Evolutionary conservation across 1,140 invertebrate genomes (phyloP).

Genomic region (Eubasilissa regina): DNA sequence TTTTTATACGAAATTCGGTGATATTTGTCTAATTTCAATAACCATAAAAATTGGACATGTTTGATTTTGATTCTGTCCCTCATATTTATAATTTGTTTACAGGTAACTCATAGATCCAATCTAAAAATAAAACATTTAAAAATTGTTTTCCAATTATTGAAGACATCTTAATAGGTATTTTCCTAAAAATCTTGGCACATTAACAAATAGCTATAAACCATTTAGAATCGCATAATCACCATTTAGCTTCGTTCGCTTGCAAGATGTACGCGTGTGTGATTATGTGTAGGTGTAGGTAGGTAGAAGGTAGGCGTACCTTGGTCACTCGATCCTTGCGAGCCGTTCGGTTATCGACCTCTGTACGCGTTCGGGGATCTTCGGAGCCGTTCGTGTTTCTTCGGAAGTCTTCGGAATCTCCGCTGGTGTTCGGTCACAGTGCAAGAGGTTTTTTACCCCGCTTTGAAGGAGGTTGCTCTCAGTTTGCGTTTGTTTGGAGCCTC

Average conservation of each 20-base stretch:
- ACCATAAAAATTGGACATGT: no score
- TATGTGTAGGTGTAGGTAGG: neutral
- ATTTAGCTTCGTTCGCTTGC: neutral
- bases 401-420: neutral
- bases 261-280: neutral
- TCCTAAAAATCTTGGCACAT: neutral
- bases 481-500: slow-evolving; percentile 4
- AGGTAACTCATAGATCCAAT: no score
- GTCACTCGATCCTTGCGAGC: slow-evolving; percentile 18
- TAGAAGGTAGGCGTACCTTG: neutral
- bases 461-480: slow-evolving; percentile 5
- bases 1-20: no score
- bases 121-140: no score
- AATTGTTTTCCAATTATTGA: no score
- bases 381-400: slow-evolving; percentile 44
- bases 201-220: neutral
- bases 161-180: neutral
- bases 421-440: neutral
- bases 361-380: slow-evolving; percentile 3
- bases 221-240: slow-evolving; percentile 18
- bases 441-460: slow-evolving; percentile 44
- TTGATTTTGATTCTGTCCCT: no score
- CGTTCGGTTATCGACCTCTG: slow-evolving; percentile 25
- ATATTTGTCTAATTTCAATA: no score
- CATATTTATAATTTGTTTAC: no score